These are phyloP conservation scores for Loriculus beryllinus DNA, from an alignment of 2,797 vertebrate genomes.

Conservation along the genomic window DNA sequence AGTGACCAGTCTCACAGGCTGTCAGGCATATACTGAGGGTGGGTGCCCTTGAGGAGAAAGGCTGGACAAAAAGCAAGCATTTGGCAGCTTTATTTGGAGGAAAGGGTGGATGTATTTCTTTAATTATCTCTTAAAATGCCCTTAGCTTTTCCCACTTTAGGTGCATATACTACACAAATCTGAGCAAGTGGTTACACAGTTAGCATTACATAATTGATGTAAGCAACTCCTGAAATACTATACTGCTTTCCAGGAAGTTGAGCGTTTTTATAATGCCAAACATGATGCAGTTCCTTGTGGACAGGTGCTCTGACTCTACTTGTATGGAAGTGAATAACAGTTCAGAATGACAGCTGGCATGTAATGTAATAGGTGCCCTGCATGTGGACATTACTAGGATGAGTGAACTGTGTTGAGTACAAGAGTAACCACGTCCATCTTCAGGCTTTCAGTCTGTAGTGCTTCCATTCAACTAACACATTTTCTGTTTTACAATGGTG, in stretches of 20 bases:
- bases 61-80: not conserved
- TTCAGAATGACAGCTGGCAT: not conserved
- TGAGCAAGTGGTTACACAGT: not conserved
- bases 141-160: not conserved
- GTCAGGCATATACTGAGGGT: too few relatives aligned
- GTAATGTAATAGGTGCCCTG: not conserved
- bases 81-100: not conserved
- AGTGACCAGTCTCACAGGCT: rapidly evolving
- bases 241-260: not conserved
- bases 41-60: not conserved
- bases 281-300: not conserved
- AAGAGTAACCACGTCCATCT: not conserved
- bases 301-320: not conserved
- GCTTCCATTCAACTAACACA: not conserved
- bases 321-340: not conserved
- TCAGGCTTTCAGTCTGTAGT: not conserved
- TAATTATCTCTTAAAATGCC: not conserved
- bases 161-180: not conserved
- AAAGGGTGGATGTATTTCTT: not conserved
- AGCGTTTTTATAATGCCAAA: not conserved
- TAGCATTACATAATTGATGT: not conserved
- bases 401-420: not conserved
- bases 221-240: not conserved
- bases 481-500: conserved; percentile 48
- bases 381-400: not conserved